Percentiles rank a stretch among this genome's conserved stretches.
These are phyloP conservation scores for Notodonta dromedarius DNA, from an alignment of 2,888 invertebrate genomes.

Conservation along the genomic window DNA sequence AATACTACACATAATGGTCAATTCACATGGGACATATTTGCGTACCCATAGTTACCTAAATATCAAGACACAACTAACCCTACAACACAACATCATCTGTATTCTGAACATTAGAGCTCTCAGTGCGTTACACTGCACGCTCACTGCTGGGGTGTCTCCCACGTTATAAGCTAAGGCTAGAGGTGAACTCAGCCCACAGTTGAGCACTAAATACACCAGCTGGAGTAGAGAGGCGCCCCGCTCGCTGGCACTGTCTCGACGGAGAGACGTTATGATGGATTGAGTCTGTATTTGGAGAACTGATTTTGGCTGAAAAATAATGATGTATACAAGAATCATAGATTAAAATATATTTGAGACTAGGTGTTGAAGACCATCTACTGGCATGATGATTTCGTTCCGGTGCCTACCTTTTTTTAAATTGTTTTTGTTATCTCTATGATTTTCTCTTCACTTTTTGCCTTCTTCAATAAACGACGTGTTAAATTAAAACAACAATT, in stretches of 20 bases:
- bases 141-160: conserved; percentile 29
- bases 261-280: conserved; percentile 60
- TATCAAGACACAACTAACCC: conserved; percentile 47
- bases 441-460: no score
- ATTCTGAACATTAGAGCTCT: conserved; percentile 74
- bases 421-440: no score
- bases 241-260: conserved; percentile 59
- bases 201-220: conserved; percentile 64
- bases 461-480: no score
- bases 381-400: no score
- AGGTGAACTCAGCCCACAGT: conserved; percentile 59
- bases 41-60: no score
- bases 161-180: conserved; percentile 55
- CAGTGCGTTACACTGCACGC: conserved; percentile 58
- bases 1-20: no score
- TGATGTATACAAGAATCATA: no score
- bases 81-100: conserved; percentile 70
- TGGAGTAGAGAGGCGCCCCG: conserved; percentile 64
- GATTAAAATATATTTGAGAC: no score
- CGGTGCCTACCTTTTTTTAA: no score
- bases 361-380: no score
- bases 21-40: neutral
- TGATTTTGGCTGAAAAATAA: conserved; percentile 59
- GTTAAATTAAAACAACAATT: no score
- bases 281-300: conserved; percentile 66